Conservation (phyloP, 2,888 invertebrate genomes). For the Drosophila macrothrix region DNA sequence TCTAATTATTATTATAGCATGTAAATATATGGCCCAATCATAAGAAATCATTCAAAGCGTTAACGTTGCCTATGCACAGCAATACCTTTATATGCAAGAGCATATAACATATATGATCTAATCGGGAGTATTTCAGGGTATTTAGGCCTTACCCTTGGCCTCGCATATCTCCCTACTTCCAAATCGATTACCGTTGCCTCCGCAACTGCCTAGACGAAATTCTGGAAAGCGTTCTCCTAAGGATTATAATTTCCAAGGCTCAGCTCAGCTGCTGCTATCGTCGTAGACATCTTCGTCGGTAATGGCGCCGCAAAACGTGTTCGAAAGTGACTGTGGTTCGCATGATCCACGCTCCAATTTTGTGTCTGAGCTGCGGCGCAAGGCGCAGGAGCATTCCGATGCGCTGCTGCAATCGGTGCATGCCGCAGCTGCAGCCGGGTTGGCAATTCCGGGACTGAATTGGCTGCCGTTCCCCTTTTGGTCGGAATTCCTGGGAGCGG, state of each 20-base stretch:
- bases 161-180: slow-evolving; percentile 46
- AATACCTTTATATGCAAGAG: neutral
- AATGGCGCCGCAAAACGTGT: neutral
- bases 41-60: neutral
- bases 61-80: neutral
- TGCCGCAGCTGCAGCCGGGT: too few relatives aligned
- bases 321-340: too few relatives aligned
- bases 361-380: neutral
- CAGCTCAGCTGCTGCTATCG: neutral
- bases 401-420: too few relatives aligned
- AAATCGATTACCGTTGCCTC: slow-evolving; percentile 70
- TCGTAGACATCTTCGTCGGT: neutral
- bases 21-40: neutral
- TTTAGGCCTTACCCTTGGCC: neutral
- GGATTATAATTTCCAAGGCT: slow-evolving; percentile 19
- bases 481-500: too few relatives aligned
- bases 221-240: slow-evolving; percentile 44
- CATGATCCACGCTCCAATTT: neutral
- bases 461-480: too few relatives aligned
- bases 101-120: neutral
- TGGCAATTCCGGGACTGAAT: neutral
- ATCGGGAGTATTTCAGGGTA: neutral
- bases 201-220: slow-evolving; percentile 67
- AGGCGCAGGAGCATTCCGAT: too few relatives aligned
- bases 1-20: neutral